Conservation (phyloP, 1,140 invertebrate species). For the Pectinophora gossypiella region DNA sequence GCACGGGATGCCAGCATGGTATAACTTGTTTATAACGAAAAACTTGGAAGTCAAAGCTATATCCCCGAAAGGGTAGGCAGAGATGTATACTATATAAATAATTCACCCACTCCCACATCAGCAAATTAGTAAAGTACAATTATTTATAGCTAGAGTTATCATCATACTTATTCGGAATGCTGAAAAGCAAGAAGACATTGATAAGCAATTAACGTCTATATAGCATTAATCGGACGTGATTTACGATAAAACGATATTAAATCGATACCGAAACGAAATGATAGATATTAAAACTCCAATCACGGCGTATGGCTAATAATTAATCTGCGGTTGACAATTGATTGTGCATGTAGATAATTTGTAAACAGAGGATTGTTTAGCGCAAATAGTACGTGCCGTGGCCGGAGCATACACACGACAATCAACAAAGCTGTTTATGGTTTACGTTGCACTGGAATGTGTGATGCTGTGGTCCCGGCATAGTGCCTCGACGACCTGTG, state of each 20-base stretch:
- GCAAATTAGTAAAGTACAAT: too few relatives aligned
- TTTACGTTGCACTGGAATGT: constrained; percentile 44
- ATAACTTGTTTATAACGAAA: too few relatives aligned
- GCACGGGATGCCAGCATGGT: too few relatives aligned
- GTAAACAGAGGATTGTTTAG: constrained; percentile 55
- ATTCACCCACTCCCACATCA: too few relatives aligned
- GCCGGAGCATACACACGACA: constrained; percentile 40
- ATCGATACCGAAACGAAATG: too few relatives aligned
- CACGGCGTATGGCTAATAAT: neutral
- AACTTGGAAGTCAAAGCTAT: too few relatives aligned
- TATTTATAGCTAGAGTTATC: too few relatives aligned
- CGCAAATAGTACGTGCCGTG: constrained; percentile 38
- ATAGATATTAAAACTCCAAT: neutral
- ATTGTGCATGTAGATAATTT: constrained; percentile 58
- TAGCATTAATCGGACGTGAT: neutral
- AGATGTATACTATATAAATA: too few relatives aligned
- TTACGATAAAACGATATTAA: neutral
- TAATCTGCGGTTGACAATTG: constrained; percentile 42
- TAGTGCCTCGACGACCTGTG: neutral
- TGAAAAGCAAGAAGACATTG: too few relatives aligned
- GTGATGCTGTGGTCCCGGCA: constrained; percentile 16
- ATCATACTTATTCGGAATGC: too few relatives aligned
- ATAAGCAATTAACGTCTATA: too few relatives aligned
- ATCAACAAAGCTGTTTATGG: constrained; percentile 60
- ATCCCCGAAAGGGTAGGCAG: too few relatives aligned